Percentiles rank a stretch among this genome's conserved stretches.
phyloP scores from a whole-genome alignment of 2,888 invertebrate genomes.

The Stenotaenia linearis region DNA sequence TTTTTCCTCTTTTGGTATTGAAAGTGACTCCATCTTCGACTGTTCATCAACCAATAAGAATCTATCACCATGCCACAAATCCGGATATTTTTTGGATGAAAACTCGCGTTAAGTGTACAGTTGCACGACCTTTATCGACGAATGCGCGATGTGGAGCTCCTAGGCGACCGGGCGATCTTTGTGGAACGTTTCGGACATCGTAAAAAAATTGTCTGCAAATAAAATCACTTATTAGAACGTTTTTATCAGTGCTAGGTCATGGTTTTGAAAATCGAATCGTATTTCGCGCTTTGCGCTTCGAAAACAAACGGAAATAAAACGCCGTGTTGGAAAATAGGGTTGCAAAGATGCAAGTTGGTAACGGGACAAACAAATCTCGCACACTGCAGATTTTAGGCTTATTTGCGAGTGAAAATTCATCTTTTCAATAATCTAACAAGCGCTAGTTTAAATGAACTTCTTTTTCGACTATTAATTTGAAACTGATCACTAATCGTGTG shows the following conservation, averaged over 20 bases:
- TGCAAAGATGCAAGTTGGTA: background rate
- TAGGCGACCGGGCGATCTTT: background rate
- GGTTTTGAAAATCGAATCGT: too few species aligned
- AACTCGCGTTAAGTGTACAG: background rate
- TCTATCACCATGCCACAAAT: slow-evolving; percentile 6
- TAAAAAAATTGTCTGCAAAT: background rate
- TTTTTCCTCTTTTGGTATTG: slow-evolving; percentile 30
- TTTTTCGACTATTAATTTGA: background rate
- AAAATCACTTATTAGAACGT: too few species aligned
- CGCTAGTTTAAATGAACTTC: background rate
- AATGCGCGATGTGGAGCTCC: too few species aligned
- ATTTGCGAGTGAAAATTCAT: background rate
- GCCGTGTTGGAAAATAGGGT: too few species aligned
- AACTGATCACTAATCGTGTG: background rate
- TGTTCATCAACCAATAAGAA: background rate
- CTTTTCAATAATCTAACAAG: background rate
- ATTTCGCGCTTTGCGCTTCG: too few species aligned
- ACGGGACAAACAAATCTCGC: background rate
- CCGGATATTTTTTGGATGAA: background rate
- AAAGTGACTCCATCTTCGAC: slow-evolving; percentile 28
- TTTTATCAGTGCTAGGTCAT: too few species aligned
- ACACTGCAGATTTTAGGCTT: background rate
- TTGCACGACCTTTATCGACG: background rate
- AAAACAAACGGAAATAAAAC: too few species aligned
- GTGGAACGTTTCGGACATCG: background rate